Evolutionary conservation across 2,113 vertebrate species (phyloP).

Genomic region (Prunella himalayana): DNA sequence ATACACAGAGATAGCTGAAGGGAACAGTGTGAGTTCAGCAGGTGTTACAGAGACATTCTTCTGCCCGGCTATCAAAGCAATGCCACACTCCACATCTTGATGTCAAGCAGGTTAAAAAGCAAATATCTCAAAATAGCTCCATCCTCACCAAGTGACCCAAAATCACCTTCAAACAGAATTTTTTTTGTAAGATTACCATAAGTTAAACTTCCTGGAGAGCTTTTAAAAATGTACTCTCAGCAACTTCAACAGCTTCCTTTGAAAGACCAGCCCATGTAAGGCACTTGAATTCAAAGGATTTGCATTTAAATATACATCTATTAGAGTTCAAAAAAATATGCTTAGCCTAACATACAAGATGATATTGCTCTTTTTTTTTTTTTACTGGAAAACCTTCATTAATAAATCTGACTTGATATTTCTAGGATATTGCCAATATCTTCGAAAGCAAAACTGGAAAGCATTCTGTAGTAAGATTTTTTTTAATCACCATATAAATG

Average conservation of each 20-base stretch:
- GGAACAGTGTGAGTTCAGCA: neutral
- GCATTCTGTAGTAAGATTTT: neutral
- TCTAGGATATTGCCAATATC: neutral
- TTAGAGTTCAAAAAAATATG: neutral
- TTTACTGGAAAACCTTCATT: neutral
- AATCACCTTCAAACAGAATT: neutral
- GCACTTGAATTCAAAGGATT: neutral
- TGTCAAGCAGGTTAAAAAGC: neutral
- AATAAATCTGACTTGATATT: neutral
- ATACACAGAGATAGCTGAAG: neutral
- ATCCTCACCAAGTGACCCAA: neutral
- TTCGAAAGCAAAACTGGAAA: neutral
- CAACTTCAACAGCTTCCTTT: neutral
- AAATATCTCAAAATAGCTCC: slow-evolving; percentile 8
- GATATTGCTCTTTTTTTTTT: neutral
- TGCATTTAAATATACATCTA: neutral
- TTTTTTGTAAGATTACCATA: neutral
- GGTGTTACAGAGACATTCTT: neutral
- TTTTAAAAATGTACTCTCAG: neutral
- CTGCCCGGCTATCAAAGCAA: neutral
- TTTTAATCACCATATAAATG: neutral
- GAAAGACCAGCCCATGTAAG: neutral
- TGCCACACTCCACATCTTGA: neutral
- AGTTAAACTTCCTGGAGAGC: neutral
- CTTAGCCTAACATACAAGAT: neutral